These are phyloP conservation scores for Willowsia nigromaculata DNA, from an alignment of 2,888 invertebrate genomes.

Conservation along the genomic window DNA sequence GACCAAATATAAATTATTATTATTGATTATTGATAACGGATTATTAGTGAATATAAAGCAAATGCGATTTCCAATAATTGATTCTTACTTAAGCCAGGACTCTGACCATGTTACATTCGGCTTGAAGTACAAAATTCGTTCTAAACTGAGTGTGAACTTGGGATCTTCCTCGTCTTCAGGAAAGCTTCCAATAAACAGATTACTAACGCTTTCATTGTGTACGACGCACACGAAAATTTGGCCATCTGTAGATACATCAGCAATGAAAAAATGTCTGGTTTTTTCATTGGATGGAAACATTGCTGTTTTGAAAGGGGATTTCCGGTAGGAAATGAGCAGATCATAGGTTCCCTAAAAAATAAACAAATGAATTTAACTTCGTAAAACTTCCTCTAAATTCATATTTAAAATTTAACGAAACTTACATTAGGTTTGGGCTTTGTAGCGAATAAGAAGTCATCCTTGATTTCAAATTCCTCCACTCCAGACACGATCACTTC, in stretches of 20 bases:
- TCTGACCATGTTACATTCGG: slow-evolving; percentile 90
- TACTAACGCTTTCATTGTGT: slow-evolving; percentile 86
- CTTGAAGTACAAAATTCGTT: slow-evolving; percentile 90
- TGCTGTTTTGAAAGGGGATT: slow-evolving; percentile 86
- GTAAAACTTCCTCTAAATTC: not conserved
- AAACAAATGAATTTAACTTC: slow-evolving; percentile 2
- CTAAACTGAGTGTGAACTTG: slow-evolving; percentile 89
- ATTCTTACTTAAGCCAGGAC: slow-evolving; percentile 91
- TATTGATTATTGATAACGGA: not conserved
- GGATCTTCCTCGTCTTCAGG: slow-evolving; percentile 83
- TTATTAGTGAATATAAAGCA: no score
- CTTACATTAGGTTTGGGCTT: slow-evolving; percentile 85
- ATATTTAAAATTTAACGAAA: slow-evolving; percentile 57
- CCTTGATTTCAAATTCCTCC: slow-evolving; percentile 90
- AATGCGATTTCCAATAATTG: no score
- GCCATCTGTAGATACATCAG: slow-evolving; percentile 88
- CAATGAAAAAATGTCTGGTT: slow-evolving; percentile 87
- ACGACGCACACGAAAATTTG: slow-evolving; percentile 88
- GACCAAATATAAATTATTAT: not conserved
- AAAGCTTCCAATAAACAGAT: slow-evolving; percentile 88
- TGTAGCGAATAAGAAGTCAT: slow-evolving; percentile 92
- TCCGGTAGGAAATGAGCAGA: slow-evolving; percentile 88
- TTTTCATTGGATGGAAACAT: slow-evolving; percentile 86
- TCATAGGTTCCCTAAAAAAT: slow-evolving; percentile 81
- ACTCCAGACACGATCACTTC: slow-evolving; percentile 85